Evolutionary conservation across 2,888 invertebrate species (phyloP).

Genomic region (Pyrgus malvae): DNA sequence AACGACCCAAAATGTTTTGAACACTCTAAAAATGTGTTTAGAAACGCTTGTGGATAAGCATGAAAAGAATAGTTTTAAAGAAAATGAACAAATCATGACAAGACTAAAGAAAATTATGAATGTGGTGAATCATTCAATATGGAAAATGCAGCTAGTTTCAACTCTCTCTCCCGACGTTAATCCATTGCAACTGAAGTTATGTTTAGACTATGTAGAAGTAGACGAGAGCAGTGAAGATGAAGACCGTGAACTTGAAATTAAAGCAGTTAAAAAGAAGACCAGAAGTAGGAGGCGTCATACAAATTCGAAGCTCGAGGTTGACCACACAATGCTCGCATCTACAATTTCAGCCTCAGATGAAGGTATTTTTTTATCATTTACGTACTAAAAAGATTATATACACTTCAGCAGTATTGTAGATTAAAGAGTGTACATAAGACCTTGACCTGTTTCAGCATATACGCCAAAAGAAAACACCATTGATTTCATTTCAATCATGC

Average conservation of each 20-base stretch:
- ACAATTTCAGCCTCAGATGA: conserved; percentile 64
- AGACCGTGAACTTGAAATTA: conserved; percentile 58
- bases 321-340: conserved; percentile 61
- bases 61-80: conserved; percentile 50
- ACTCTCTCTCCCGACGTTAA: conserved; percentile 75
- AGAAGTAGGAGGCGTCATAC: conserved; percentile 60
- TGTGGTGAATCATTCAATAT: conserved; percentile 85
- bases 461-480: conserved; percentile 55
- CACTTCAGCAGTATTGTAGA: too few species aligned
- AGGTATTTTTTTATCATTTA: conserved; percentile 39
- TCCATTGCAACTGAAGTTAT: conserved; percentile 64
- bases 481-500: conserved; percentile 85
- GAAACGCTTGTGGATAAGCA: conserved; percentile 61
- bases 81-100: conserved; percentile 46
- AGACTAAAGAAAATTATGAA: conserved; percentile 65
- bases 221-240: conserved; percentile 75
- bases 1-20: conserved; percentile 81
- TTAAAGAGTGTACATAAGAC: too few species aligned
- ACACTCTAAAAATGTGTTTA: conserved; percentile 79
- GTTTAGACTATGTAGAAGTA: conserved; percentile 72
- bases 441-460: conserved; percentile 47
- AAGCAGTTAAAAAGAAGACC: conserved; percentile 60
- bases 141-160: conserved; percentile 87
- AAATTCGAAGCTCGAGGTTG: conserved; percentile 63
- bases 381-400: too few species aligned